Evolutionary conservation across 2,797 vertebrate genomes (phyloP), one percentile per base, ranked within the genome.

Genomic region (Pogoniulus pusillus): DNA sequence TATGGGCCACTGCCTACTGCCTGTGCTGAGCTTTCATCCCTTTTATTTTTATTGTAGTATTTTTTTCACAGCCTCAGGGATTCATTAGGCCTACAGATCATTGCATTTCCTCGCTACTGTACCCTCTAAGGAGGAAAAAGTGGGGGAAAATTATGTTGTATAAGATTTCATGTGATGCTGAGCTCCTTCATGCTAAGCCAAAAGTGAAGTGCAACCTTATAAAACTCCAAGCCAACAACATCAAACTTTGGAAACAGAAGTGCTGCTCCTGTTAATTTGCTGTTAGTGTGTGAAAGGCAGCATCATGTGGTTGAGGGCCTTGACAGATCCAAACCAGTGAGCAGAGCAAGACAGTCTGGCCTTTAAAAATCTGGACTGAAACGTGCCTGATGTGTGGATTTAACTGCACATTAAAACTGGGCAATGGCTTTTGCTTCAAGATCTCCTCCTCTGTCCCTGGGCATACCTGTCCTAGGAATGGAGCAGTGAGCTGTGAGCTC

Each of bases 181-280:
- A 49, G 8, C 58, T 83, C 16, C 55, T 83, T 87, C 12, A 4
- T 24, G 12, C n/a, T 47, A 32, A 66, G 24, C 77, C 66, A 59
- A 83, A 82, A 60, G 11, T 34, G 3, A 73, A 66, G n/a, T 68
- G 29, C 18, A 68, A 1, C 13, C 30, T 39, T 68, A 39, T 12
- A 14, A 51, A 93, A 77, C 18, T 41, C 12, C 45, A 79, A 64
- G 29, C 69, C 30, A 88, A 37, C 23, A 82, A 90, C 73, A 70
- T 71, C 30, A 64, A 41, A 90, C 45, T 71, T 58, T 39, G 49
- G 20, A 29, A 74, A 47, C 7, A 68, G 32, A 82, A 83, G 45
- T 41, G 41, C n/a, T 23, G 13, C 23, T 91, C 32, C 9, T 58
- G 4, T 74, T 66, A 30, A 68, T 43, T 57, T 84, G n/a, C 47